Percentiles rank a stretch among this genome's conserved stretches.
phyloP scores from a whole-genome alignment of 2,888 invertebrate species.

The Nemurella pictetii region DNA sequence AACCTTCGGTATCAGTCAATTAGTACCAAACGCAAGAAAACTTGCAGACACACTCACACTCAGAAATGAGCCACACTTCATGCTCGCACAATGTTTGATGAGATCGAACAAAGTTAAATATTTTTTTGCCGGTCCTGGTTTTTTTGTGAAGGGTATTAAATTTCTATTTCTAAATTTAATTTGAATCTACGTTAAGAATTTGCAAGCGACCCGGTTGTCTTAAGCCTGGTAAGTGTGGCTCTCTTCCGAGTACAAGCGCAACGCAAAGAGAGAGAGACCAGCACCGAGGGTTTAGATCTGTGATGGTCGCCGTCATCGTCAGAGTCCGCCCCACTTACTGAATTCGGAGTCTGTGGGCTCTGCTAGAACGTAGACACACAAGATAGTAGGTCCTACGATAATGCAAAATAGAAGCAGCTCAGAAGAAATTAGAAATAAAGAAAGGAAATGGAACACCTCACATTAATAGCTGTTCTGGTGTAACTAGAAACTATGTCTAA shows the following conservation, averaged over 20 bases:
- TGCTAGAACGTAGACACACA: background rate
- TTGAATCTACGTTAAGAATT: too few species aligned
- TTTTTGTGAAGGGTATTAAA: too few species aligned
- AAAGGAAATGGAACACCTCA: too few species aligned
- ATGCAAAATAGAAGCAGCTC: too few species aligned
- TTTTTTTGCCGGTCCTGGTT: too few species aligned
- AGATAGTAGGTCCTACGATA: background rate
- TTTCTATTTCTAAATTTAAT: too few species aligned
- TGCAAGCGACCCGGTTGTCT: background rate
- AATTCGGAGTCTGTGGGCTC: background rate
- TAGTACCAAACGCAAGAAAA: background rate
- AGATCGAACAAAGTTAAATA: background rate
- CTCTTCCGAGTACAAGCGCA: background rate
- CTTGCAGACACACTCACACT: background rate
- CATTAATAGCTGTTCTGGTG: too few species aligned
- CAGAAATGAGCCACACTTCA: background rate
- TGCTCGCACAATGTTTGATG: background rate
- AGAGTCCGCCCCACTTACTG: constrained; percentile 19
- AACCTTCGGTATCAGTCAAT: background rate
- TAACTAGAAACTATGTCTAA: too few species aligned
- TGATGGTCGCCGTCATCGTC: constrained; percentile 3
- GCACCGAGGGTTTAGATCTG: constrained; percentile 1
- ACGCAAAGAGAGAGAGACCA: constrained; percentile 1
- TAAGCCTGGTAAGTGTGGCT: background rate
- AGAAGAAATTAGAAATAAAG: too few species aligned